Evolutionary conservation across 2,113 vertebrate species (phyloP).

Genomic region (Ictidomys tridecemlineatus): DNA sequence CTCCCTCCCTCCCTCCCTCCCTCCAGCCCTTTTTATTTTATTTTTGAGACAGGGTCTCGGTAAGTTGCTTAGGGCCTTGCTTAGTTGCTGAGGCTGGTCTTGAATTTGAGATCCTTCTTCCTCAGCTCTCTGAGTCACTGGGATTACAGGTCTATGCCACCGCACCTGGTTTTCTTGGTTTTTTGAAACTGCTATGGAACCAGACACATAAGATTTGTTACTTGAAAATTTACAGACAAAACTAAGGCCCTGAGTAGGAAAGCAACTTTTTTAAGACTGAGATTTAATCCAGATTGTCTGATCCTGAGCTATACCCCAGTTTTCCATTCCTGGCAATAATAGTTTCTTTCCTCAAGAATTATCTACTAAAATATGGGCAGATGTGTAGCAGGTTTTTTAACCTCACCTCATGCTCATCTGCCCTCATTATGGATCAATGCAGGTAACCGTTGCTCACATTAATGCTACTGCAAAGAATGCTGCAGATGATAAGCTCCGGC

Average conservation of each 20-base stretch:
- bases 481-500: conserved; percentile 98
- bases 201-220: background rate
- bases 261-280: background rate
- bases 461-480: conserved; percentile 99
- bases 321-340: background rate
- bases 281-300: conserved; percentile 4
- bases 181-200: background rate
- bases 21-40: no score
- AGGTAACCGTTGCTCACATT: conserved; percentile 99
- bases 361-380: background rate
- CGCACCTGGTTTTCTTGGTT: background rate
- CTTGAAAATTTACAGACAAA: conserved; percentile 34
- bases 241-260: background rate
- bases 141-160: no score
- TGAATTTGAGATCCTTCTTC: no score
- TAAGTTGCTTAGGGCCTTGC: no score
- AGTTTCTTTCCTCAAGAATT: background rate
- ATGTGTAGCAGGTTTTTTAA: background rate
- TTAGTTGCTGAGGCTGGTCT: no score
- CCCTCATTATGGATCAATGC: conserved; percentile 37
- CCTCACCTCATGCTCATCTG: background rate
- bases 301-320: no score
- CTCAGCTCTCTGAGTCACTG: no score
- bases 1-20: no score
- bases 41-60: no score